A percentile compares a stretch with the other conserved stretches of the same genome.
These are phyloP conservation scores for Istiophorus platypterus DNA, from an alignment of 2,113 vertebrate species.

Conservation along the genomic window DNA sequence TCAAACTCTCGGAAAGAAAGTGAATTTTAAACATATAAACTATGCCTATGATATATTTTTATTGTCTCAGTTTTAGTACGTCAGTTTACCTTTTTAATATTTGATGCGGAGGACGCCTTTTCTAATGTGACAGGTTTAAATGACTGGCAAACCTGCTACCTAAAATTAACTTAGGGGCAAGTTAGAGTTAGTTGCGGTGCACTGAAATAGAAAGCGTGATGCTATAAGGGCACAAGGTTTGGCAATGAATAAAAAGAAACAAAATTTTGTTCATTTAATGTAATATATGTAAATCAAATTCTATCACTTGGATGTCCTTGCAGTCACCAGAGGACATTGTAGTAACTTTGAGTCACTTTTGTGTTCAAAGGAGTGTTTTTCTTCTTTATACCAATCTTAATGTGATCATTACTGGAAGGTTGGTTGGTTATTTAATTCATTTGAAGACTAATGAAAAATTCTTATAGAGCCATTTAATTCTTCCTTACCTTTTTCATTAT, in stretches of 20 bases:
- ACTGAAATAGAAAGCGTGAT: background rate
- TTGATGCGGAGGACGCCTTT: constrained; percentile 1
- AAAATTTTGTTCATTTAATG: too few relatives aligned
- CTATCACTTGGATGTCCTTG: background rate
- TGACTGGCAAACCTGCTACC: background rate
- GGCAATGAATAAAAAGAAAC: constrained; percentile 10
- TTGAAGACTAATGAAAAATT: background rate
- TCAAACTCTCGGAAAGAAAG: too few relatives aligned
- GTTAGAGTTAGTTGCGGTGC: constrained; percentile 2
- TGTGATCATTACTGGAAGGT: background rate
- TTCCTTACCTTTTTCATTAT: background rate
- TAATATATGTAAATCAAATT: too few relatives aligned
- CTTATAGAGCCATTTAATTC: background rate
- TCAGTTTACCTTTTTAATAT: background rate
- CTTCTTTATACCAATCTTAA: background rate
- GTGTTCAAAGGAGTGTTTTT: background rate
- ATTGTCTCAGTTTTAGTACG: background rate
- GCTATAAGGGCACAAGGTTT: background rate
- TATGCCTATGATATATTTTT: too few relatives aligned
- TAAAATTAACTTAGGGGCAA: background rate
- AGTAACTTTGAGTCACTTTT: background rate
- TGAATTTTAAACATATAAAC: too few relatives aligned
- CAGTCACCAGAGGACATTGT: background rate
- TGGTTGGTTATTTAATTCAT: constrained; percentile 11
- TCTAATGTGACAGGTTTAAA: too few relatives aligned